Percentiles rank a stretch among this genome's conserved stretches.
Conservation (phyloP, 2,113 vertebrate genomes). For the Malurus elegans region DNA sequence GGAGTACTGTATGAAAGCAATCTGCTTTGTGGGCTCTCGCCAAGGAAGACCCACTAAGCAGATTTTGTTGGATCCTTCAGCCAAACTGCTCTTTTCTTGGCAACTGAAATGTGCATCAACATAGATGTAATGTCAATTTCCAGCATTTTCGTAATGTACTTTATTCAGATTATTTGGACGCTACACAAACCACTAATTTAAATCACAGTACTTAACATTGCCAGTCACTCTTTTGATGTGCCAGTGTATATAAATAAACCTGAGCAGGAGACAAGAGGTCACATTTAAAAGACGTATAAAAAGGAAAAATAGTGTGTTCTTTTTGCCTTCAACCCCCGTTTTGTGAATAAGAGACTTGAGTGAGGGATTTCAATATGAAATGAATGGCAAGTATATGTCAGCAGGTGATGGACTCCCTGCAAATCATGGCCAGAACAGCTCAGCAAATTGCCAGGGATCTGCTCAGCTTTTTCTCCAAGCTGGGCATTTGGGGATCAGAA, state of each 20-base stretch:
- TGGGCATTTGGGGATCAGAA: neutral
- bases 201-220: conserved; percentile 4
- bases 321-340: neutral
- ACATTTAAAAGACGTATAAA: neutral
- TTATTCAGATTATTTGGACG: neutral
- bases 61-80: conserved; percentile 56
- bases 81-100: conserved; percentile 67
- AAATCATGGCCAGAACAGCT: neutral
- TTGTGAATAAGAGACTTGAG: neutral
- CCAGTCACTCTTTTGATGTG: neutral
- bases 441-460: neutral
- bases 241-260: neutral
- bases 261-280: neutral
- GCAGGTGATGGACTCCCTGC: neutral
- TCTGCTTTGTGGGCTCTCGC: conserved; percentile 21
- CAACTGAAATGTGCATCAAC: neutral
- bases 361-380: neutral
- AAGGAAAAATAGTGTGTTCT: neutral
- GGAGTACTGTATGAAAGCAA: conserved; percentile 42
- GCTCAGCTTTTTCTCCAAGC: neutral
- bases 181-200: conserved; percentile 7
- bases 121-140: conserved; percentile 17
- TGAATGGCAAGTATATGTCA: neutral
- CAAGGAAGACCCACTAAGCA: conserved; percentile 52
- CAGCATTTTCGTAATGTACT: neutral